These are phyloP conservation scores for Edolisoma coerulescens DNA, from an alignment of 2,113 vertebrate species.

Conservation along the genomic window DNA sequence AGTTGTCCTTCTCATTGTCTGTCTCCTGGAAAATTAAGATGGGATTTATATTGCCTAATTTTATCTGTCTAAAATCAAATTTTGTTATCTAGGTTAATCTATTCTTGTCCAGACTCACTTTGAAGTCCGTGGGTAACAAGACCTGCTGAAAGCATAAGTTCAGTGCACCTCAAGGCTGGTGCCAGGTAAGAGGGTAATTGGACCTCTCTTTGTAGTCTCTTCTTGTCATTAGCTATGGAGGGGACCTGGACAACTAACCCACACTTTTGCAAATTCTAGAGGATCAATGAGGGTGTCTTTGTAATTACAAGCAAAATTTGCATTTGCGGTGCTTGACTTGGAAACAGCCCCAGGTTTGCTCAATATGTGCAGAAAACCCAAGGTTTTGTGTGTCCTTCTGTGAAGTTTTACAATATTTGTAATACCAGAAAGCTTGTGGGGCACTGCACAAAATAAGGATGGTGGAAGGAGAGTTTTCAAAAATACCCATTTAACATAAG, in stretches of 20 bases:
- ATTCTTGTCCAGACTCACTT: not conserved
- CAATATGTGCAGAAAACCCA: not conserved
- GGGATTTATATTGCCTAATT: not conserved
- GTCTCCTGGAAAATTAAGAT: not conserved
- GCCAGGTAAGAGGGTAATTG: not conserved
- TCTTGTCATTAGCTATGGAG: not conserved
- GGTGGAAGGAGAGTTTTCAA: not conserved
- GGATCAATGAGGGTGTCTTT: no score
- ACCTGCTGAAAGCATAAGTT: not conserved
- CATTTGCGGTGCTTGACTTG: not conserved
- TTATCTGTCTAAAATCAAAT: not conserved
- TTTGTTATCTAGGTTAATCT: not conserved
- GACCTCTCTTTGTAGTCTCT: not conserved
- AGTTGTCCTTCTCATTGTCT: not conserved
- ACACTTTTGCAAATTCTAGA: not conserved
- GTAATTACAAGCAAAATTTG: not conserved
- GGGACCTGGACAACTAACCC: not conserved
- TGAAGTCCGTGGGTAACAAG: not conserved
- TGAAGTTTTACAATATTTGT: not conserved
- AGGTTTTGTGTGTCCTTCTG: not conserved
- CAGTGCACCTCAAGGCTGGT: not conserved
- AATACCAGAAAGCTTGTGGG: not conserved
- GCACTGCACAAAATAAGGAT: not conserved
- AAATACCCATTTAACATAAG: not conserved
- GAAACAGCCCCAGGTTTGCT: not conserved